Evolutionary conservation across 2,113 vertebrate genomes (phyloP), one percentile per base, ranked within the genome.

Genomic region (Prolemur simus): DNA sequence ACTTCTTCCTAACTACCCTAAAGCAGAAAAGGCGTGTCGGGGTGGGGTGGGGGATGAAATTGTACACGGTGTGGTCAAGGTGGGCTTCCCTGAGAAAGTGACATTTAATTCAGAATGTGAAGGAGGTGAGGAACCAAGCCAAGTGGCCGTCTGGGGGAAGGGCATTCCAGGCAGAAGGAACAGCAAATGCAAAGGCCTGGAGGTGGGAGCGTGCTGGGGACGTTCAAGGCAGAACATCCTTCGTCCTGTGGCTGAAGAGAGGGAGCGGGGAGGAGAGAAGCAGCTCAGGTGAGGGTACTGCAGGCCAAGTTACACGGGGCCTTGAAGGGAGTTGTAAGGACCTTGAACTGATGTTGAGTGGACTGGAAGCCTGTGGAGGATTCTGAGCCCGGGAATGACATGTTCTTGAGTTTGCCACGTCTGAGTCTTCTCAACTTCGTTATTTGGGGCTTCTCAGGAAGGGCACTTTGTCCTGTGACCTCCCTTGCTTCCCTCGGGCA

Each of bases 291-390:
- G 32, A 37, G 39, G 60, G 2, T 8, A 1, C 12, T 29, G 21
- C n/a, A 15, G 25, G 1, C n/a, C 23, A 1, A 45, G 27, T n/a
- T 3, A 47, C 3, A 15, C 1, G 9, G 9, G 54, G 6, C 15
- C 77, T 73, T 37, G 37, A 32, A 68, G 27, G 45, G 56, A 80
- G 21, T 17, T 63, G 17, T 56, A 27, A 85, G 63, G 32, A 45
- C 80, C 60, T 78, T 8, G 42, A 78, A 49, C 81, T 25, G 54
- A 49, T 25, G 68, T 54, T 12, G 58, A 56, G 9, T 12, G 17
- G 52, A 45, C 45, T 58, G 18, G 47, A 69, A 76, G 66, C 9
- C 45, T 87, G 54, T 73, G 73, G 52, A 81, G 34, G 37, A 52
- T 27, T 60, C 60, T 56, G 34, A 85, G 47, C 52, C 32, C 66